Evolutionary conservation across 2,888 invertebrate species (phyloP), one percentile per base, ranked within the genome.

Genomic region (Synanthedon andrenaeformis): DNA sequence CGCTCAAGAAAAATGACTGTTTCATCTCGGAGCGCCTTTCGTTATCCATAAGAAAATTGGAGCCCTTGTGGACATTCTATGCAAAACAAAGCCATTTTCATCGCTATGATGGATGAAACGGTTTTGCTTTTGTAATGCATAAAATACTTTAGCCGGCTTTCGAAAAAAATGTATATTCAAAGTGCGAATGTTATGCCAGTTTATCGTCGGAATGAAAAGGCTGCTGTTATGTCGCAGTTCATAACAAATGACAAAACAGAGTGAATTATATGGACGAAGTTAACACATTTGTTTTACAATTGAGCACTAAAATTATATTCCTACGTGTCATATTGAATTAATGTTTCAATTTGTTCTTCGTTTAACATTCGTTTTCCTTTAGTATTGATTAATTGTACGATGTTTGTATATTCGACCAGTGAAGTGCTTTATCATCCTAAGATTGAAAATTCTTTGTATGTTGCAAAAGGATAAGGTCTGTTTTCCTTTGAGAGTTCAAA

Each of bases 11-110:
- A 72, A 77, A 76, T 70, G 61, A 66, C 59, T 59, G 57, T 70
- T 70, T 74, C 67, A 74, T 74, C 69, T 64, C 55, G 56, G 61
- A 65, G 67, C 17, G 65, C 65, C 67, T 66, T 63, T 68, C 64
- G 62, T 62, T 70, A 70, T 67, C 62, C 57, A 51, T 57, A 55
- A 61, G 62, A 64, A 67, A 70, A 67, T 69, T 41, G 49, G 51
- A 45, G 19, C 52, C 51, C 53, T 49, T 52, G 62, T 65, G 67
- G 71, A 70, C 69, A 65, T 69, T 66, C 56, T 67, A 67, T 65
- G 67, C 67, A 64, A 75, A 76, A 72, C 70, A 77, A 72, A 70
- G 68, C 61, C 59, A 66, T 67, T 71, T 68, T 65, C 58, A 63
- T 67, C 63, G 61, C 56, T 56, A 70, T 75, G 76, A 76, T 72